A percentile compares a stretch with the other conserved stretches of the same genome.
These are phyloP conservation scores for Pangasius larnaudii DNA, from an alignment of 2,797 vertebrate genomes.

Conservation along the genomic window DNA sequence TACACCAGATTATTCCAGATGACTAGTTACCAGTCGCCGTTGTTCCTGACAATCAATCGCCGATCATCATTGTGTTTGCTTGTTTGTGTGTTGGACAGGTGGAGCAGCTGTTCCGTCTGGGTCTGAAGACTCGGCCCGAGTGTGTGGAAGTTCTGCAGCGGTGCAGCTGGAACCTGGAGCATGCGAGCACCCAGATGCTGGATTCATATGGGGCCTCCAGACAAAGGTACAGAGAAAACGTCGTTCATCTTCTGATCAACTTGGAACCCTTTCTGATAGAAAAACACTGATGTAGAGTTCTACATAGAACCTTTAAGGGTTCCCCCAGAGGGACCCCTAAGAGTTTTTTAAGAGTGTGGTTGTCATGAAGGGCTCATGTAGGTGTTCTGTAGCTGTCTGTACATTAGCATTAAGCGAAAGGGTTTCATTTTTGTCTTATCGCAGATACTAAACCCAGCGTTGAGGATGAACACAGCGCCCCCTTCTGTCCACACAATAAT, in stretches of 20 bases:
- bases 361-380: not conserved
- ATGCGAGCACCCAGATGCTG: conserved; percentile 88
- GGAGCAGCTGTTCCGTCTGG: conserved; percentile 94
- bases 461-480: not conserved
- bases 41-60: not conserved
- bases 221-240: conserved; percentile 74
- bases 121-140: conserved; percentile 84
- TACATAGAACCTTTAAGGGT: not conserved
- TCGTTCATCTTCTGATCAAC: not conserved
- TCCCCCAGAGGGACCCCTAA: not conserved
- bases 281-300: not conserved
- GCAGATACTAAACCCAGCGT: conserved; percentile 23
- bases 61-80: not conserved
- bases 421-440: not conserved
- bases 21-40: not conserved
- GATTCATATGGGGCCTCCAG: conserved; percentile 79
- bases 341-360: too few relatives aligned
- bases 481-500: not conserved
- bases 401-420: not conserved
- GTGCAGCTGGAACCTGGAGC: conserved; percentile 91
- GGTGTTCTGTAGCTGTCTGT: not conserved
- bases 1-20: not conserved
- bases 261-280: not conserved
- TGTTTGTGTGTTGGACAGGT: conserved; percentile 75
- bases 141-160: conserved; percentile 90